These are phyloP conservation scores for Rhincodon typus DNA, from an alignment of 2,797 vertebrate species.

Conservation along the genomic window DNA sequence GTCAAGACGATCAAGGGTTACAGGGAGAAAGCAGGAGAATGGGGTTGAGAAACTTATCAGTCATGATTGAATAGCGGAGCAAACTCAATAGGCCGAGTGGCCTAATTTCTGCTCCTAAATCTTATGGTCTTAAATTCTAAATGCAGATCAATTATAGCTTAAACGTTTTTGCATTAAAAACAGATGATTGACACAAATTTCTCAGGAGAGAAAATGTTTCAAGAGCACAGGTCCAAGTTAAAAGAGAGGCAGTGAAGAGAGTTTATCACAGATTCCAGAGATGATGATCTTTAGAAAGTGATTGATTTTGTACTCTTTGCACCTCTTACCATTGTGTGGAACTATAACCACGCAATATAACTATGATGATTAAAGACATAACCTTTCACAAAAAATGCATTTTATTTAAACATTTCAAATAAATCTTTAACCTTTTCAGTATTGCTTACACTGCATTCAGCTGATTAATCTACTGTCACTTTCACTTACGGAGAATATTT, in stretches of 20 bases:
- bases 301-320: not conserved
- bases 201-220: not conserved
- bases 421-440: not conserved
- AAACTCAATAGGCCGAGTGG: too few species aligned
- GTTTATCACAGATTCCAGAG: not conserved
- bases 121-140: too few species aligned
- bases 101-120: too few species aligned
- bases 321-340: not conserved
- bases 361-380: not conserved
- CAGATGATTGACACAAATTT: not conserved
- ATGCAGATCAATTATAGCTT: not conserved
- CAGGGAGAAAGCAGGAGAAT: too few species aligned
- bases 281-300: not conserved
- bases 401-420: not conserved
- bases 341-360: not conserved
- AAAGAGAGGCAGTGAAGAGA: not conserved
- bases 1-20: too few species aligned
- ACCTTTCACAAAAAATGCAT: not conserved
- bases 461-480: not conserved
- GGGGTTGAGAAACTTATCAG: too few species aligned
- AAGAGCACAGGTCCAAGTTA: not conserved
- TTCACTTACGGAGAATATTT: not conserved
- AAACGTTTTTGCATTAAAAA: not conserved
- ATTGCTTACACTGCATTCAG: not conserved
- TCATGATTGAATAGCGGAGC: too few species aligned